Evolutionary conservation across 2,888 invertebrate genomes (phyloP).

Genomic region (Heliconius ismenius): DNA sequence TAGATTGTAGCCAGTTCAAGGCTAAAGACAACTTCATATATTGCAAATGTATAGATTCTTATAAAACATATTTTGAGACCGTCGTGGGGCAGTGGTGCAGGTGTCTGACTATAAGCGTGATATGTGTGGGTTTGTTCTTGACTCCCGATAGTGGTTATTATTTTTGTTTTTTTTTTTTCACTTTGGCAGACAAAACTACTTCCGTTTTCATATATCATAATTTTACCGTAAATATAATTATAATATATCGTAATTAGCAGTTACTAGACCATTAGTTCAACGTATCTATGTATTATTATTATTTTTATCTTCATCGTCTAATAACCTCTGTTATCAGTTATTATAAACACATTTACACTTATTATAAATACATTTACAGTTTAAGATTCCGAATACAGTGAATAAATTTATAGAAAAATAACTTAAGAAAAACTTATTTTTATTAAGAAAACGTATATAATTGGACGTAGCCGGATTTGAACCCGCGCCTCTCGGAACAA

Average conservation of each 20-base stretch:
- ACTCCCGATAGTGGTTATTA: not conserved
- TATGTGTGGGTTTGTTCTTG: not conserved
- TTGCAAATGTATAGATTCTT: not conserved
- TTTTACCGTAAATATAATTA: not conserved
- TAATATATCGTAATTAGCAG: not conserved
- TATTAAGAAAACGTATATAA: too few relatives aligned
- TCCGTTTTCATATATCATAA: not conserved
- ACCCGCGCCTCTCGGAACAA: too few relatives aligned
- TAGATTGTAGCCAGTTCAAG: constrained; percentile 11
- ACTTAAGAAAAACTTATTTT: too few relatives aligned
- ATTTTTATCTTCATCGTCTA: not conserved
- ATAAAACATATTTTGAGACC: not conserved
- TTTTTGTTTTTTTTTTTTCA: not conserved
- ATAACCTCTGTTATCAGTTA: constrained; percentile 17
- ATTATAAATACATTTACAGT: not conserved
- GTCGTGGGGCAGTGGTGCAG: not conserved
- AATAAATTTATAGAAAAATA: not conserved
- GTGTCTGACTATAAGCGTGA: not conserved
- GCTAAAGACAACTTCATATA: not conserved
- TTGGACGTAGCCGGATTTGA: too few relatives aligned
- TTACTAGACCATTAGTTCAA: not conserved
- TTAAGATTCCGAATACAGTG: not conserved
- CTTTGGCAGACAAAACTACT: not conserved
- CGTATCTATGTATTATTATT: not conserved
- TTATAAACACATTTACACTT: not conserved